phyloP scores from a whole-genome alignment of 2,113 vertebrate genomes.

The Rana temporaria region DNA sequence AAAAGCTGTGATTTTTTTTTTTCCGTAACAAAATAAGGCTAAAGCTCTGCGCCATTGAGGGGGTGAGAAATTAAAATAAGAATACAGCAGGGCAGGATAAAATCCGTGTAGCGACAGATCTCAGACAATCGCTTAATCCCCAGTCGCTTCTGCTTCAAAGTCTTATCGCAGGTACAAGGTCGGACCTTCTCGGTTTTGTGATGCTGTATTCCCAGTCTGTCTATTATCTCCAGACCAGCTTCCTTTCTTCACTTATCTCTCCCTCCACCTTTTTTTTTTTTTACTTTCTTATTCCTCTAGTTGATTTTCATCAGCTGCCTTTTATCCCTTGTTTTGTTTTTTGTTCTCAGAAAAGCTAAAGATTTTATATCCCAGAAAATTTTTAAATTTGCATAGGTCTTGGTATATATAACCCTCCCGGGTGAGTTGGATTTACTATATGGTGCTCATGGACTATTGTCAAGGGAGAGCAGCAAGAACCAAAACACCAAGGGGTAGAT shows the following conservation, averaged over 20 bases:
- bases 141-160: slow-evolving; percentile 37
- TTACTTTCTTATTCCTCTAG: slow-evolving; percentile 3
- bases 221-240: slow-evolving; percentile 41
- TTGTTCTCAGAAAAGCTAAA: slow-evolving; percentile 7
- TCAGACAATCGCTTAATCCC: slow-evolving; percentile 55
- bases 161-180: slow-evolving; percentile 58
- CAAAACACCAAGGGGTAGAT: no score
- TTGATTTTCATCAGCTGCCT: slow-evolving; percentile 38
- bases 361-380: background rate
- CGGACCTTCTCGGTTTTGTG: slow-evolving; percentile 38
- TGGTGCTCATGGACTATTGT: no score
- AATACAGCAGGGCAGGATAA: slow-evolving; percentile 49
- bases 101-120: slow-evolving; percentile 46
- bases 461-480: no score
- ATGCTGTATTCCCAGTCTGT: slow-evolving; percentile 50
- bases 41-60: slow-evolving; percentile 1
- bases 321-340: background rate
- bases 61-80: slow-evolving; percentile 46
- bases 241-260: slow-evolving; percentile 21
- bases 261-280: slow-evolving; percentile 7
- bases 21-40: background rate
- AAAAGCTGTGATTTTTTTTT: background rate
- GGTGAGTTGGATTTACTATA: no score
- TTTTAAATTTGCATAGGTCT: background rate
- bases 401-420: no score